Conservation (phyloP, 2,888 invertebrate genomes). For the Cybosia mesomella region DNA sequence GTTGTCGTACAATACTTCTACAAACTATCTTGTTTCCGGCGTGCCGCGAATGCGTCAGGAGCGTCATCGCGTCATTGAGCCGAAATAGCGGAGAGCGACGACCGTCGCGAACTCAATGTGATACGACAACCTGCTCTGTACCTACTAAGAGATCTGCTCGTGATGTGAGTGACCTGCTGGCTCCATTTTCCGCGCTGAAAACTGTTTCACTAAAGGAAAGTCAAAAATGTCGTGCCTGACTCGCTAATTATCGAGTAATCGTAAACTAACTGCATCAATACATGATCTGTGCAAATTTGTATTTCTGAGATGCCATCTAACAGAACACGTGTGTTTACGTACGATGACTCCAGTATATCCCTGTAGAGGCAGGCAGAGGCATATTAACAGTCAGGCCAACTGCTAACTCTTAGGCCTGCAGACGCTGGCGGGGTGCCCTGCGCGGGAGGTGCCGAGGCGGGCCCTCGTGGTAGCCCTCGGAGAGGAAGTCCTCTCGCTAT, state of each 20-base stretch:
- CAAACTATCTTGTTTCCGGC: conserved; percentile 6
- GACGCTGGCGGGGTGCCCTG: too few species aligned
- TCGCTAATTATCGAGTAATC: not conserved
- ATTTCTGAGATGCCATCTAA: not conserved
- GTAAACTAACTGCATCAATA: not conserved
- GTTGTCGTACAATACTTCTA: not conserved
- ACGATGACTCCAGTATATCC: not conserved
- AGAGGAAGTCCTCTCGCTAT: too few species aligned
- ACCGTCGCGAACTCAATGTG: conserved; percentile 30
- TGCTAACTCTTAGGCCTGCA: too few species aligned
- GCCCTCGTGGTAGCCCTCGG: too few species aligned
- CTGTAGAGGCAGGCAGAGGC: not conserved
- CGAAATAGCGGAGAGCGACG: conserved; percentile 42
- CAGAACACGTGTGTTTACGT: not conserved
- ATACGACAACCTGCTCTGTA: conserved; percentile 5
- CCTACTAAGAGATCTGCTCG: not conserved
- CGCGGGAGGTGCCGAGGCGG: too few species aligned
- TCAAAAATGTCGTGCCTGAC: not conserved
- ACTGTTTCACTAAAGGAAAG: conserved; percentile 9
- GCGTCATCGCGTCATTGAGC: conserved; percentile 35
- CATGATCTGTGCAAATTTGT: not conserved
- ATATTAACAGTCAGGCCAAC: not conserved
- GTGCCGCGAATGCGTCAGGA: conserved; percentile 12
- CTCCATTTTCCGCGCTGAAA: not conserved
- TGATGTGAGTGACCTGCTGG: conserved; percentile 14